Base-by-base conservation (phyloP, 2,888 invertebrate species). In the Rhamnusium bicolor region DNA sequence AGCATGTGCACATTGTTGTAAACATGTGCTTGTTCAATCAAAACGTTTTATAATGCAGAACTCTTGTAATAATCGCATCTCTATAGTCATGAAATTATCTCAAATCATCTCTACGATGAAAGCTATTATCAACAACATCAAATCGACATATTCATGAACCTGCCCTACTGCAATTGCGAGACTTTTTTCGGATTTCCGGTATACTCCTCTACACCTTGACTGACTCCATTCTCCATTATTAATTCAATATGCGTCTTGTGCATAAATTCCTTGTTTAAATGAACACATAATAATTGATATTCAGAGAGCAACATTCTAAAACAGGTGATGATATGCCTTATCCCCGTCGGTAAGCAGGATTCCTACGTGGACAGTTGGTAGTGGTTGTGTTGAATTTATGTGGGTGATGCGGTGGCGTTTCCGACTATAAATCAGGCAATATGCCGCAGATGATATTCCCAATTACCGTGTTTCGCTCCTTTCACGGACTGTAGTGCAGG, bases 371-470 rank as follows among this genome's bases (percentile, higher is more conserved):
- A 16, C 70, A 70, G 53, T 54, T 32, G 24, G 14, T 7, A 24
- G 68, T 40, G 68, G 66, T 56, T 24, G 71, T 68, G 70, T 75
- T 69, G 77, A 80, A 82, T 82, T 81, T 81, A 82, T 80, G 80
- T 78, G 76, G 76, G 73, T 73, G 79, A 82, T 80, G 81, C 77
- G 75, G 75, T 69, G 74, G 76, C 73, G 75, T 76, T 78, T 76
- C 75, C 65, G 72, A 76, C 79, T 76, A 83, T 83, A 83, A 82
- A 83, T 82, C 83, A 82, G 71, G 74, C 80, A 81, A 81, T 81
- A 81, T 80, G 81, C 81, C 81, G 80, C 78, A 79, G 77, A 83
- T 82, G 83, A 83, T 83, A 81, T 83, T 79, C 79, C 81, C 69
- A 69, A 69, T 69, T 69, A 69, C 62, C 53, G 53, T 53, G 69